Conservation (phyloP, 2,113 vertebrate genomes). For the Coryphaenoides rupestris region DNA sequence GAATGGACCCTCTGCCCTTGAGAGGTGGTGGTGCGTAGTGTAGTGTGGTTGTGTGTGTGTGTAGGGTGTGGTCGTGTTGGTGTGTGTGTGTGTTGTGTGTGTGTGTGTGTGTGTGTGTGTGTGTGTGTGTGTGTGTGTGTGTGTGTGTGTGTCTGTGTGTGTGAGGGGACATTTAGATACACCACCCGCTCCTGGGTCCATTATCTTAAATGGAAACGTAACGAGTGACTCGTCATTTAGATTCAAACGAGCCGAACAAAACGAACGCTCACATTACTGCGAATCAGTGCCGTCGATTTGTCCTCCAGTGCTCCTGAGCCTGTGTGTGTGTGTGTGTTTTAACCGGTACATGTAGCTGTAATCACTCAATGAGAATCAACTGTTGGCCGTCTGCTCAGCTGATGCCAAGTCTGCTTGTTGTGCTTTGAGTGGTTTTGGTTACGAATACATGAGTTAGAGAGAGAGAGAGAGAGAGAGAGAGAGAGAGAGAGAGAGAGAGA, state of each 20-base stretch:
- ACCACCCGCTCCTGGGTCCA: not conserved
- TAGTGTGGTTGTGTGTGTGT: conserved; percentile 11
- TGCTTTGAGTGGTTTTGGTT: too few relatives aligned
- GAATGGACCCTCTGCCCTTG: too few relatives aligned
- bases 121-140: not conserved
- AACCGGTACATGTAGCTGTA: too few relatives aligned
- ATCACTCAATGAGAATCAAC: too few relatives aligned
- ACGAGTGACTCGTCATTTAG: conserved; percentile 18
- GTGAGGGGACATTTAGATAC: conserved; percentile 14
- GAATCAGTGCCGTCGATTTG: not conserved
- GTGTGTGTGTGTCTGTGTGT: conserved; percentile 3
- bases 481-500: not conserved
- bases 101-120: conserved; percentile 4
- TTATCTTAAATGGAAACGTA: conserved; percentile 23
- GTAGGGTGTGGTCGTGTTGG: not conserved
- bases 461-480: not conserved
- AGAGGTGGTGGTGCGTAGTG: not conserved
- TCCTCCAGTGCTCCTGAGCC: too few relatives aligned
- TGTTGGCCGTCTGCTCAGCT: too few relatives aligned
- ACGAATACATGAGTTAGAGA: too few relatives aligned
- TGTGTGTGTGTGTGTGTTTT: too few relatives aligned
- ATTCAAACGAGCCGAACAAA: conserved; percentile 17
- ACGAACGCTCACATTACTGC: not conserved
- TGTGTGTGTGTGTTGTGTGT: conserved; percentile 7
- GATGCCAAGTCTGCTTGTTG: too few relatives aligned